Conservation (phyloP, 1,140 invertebrate genomes). For the Pseudomyrmex gracilis region DNA sequence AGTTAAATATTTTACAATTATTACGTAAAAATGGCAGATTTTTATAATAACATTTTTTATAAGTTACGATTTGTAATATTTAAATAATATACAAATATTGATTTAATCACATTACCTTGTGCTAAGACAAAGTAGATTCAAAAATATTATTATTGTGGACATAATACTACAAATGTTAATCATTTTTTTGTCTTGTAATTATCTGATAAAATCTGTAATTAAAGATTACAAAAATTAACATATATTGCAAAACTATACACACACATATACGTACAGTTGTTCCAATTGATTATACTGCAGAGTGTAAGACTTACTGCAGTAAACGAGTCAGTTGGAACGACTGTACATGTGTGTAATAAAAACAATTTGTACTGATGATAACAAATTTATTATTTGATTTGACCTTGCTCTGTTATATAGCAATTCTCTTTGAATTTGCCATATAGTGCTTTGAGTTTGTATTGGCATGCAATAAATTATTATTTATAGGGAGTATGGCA, state of each 20-base stretch:
- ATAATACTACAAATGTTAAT: not conserved
- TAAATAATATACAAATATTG: conserved; percentile 3
- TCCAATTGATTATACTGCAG: too few relatives aligned
- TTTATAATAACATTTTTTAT: too few relatives aligned
- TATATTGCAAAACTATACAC: too few relatives aligned
- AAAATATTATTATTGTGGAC: not conserved
- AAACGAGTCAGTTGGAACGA: not conserved
- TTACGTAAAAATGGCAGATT: too few relatives aligned
- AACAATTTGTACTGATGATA: not conserved
- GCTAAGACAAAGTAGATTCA: conserved; percentile 8
- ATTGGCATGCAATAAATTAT: not conserved
- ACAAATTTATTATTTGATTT: too few relatives aligned
- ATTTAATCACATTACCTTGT: conserved; percentile 60
- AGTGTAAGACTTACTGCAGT: too few relatives aligned
- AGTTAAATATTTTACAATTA: too few relatives aligned
- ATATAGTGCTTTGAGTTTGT: too few relatives aligned
- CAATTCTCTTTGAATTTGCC: too few relatives aligned
- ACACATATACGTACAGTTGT: too few relatives aligned
- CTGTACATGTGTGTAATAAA: not conserved
- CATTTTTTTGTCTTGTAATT: conserved; percentile 18
- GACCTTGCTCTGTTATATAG: too few relatives aligned
- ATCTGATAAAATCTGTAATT: not conserved
- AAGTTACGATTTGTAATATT: not conserved
- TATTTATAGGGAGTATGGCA: conserved; percentile 93
- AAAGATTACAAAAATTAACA: conserved; percentile 11